phyloP scores from a whole-genome alignment of 2,113 vertebrate species.

The Amblyopsis rosae region DNA sequence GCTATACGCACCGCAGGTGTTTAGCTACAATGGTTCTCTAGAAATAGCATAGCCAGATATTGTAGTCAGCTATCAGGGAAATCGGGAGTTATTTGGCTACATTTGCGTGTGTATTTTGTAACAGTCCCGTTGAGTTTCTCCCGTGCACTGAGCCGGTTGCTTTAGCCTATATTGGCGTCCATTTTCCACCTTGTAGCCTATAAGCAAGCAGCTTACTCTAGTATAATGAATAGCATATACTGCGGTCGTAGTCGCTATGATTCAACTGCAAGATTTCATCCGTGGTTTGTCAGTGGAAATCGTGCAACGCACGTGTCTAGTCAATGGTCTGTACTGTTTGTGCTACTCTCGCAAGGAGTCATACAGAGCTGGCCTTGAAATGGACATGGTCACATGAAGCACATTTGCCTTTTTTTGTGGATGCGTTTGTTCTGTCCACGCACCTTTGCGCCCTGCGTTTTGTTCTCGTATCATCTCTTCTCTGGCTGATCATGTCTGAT shows the following conservation, averaged over 20 bases:
- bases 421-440: slow-evolving; percentile 18
- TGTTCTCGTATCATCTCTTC: slow-evolving; percentile 26
- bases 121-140: slow-evolving; percentile 50
- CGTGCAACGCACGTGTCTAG: slow-evolving; percentile 22
- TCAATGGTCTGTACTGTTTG: slow-evolving; percentile 26
- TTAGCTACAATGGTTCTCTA: background rate
- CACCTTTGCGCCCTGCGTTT: slow-evolving; percentile 22
- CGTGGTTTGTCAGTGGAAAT: background rate
- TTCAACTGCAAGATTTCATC: slow-evolving; percentile 47
- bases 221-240: slow-evolving; percentile 72
- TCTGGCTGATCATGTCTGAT: slow-evolving; percentile 16
- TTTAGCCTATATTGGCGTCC: slow-evolving; percentile 66
- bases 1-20: slow-evolving; percentile 33
- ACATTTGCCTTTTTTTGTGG: slow-evolving; percentile 27
- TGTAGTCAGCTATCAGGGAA: background rate
- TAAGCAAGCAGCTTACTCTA: slow-evolving; percentile 44
- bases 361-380: slow-evolving; percentile 33
- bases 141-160: slow-evolving; percentile 40
- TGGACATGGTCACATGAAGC: slow-evolving; percentile 37
- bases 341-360: slow-evolving; percentile 20
- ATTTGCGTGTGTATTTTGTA: slow-evolving; percentile 26
- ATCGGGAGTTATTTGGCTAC: slow-evolving; percentile 6
- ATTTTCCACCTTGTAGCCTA: slow-evolving; percentile 71
- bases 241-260: slow-evolving; percentile 68
- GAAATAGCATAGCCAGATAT: background rate